A percentile compares a stretch with the other conserved stretches of the same genome.
These are phyloP conservation scores for Drosophila yooni DNA, from an alignment of 2,888 invertebrate genomes.

Conservation along the genomic window DNA sequence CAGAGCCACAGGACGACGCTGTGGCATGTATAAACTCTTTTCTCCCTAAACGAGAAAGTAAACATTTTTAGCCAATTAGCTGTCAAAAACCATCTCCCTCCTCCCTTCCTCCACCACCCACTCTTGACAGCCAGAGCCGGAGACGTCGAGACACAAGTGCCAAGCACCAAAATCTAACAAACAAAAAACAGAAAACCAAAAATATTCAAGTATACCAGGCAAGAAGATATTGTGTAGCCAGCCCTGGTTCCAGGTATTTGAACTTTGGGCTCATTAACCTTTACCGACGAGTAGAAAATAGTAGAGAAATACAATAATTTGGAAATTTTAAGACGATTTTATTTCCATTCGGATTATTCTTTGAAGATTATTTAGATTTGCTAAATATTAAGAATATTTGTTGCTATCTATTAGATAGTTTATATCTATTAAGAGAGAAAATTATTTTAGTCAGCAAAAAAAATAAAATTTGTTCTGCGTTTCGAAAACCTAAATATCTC, in stretches of 20 bases:
- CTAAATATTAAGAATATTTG: background rate
- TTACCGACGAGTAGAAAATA: background rate
- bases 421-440: background rate
- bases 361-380: too few species aligned
- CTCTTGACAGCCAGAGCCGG: slow-evolving; percentile 50
- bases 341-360: background rate
- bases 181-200: slow-evolving; percentile 1
- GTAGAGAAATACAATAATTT: background rate
- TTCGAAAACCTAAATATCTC: too few species aligned
- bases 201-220: background rate
- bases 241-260: background rate
- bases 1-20: slow-evolving; percentile 6
- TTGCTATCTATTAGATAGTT: background rate
- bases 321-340: background rate
- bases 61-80: slow-evolving; percentile 70
- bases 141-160: slow-evolving; percentile 17
- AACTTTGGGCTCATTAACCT: background rate
- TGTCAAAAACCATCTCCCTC: slow-evolving; percentile 39
- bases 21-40: slow-evolving; percentile 5
- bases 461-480: too few species aligned
- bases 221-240: background rate
- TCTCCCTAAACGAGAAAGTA: slow-evolving; percentile 37
- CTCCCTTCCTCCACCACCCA: slow-evolving; percentile 3
- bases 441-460: background rate
- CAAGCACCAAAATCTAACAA: slow-evolving; percentile 25